A percentile compares a stretch with the other conserved stretches of the same genome.
phyloP scores from a whole-genome alignment of 2,888 invertebrate species.

The Theretra japonica region DNA sequence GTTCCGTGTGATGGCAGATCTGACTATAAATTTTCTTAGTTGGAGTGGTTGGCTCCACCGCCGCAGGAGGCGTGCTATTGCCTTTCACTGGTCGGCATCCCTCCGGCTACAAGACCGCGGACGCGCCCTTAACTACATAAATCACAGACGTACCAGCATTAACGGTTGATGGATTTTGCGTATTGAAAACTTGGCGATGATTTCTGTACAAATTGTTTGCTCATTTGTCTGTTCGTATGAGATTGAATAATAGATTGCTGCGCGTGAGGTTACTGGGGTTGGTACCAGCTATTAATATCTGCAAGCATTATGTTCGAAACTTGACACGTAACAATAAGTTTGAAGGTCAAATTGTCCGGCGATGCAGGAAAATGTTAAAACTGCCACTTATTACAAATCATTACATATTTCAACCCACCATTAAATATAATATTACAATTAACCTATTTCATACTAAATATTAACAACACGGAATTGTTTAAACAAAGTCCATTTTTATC shows the following conservation, averaged over 20 bases:
- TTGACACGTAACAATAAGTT: background rate
- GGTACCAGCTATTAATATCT: background rate
- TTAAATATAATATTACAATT: background rate
- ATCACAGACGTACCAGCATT: conserved; percentile 67
- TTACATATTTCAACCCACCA: background rate
- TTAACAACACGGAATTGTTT: too few species aligned
- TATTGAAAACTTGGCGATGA: conserved; percentile 53
- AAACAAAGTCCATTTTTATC: too few species aligned
- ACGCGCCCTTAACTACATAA: conserved; percentile 63
- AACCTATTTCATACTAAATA: too few species aligned
- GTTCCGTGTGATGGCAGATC: conserved; percentile 35
- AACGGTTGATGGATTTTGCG: conserved; percentile 65
- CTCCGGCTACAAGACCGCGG: conserved; percentile 56
- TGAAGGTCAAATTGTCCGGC: conserved; percentile 15
- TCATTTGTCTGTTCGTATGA: conserved; percentile 29
- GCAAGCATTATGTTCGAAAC: background rate
- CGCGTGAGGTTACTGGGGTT: conserved; percentile 9
- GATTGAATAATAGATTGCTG: conserved; percentile 17
- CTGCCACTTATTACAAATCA: background rate
- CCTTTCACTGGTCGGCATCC: conserved; percentile 63
- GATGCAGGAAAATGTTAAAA: conserved; percentile 1
- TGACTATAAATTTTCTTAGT: conserved; percentile 30
- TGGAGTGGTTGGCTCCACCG: conserved; percentile 45
- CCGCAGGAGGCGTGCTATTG: conserved; percentile 74
- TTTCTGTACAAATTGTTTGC: conserved; percentile 37